Percentiles rank a stretch among this genome's conserved stretches.
Conservation (phyloP, 2,113 vertebrate species). For the Catharus minimus region DNA sequence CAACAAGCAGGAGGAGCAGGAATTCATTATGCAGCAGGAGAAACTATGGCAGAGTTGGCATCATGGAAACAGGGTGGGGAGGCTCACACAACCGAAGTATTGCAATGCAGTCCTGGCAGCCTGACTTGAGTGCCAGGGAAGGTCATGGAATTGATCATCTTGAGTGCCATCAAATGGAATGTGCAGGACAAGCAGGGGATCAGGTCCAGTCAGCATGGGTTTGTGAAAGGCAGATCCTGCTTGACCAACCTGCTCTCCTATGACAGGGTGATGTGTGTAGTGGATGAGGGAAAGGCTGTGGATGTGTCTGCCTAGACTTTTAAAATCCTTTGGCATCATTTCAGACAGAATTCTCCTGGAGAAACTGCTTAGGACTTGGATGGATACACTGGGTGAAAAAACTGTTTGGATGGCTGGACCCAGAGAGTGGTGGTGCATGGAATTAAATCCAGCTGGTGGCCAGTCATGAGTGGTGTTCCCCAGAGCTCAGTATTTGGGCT, state of each 20-base stretch:
- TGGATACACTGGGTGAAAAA: not conserved
- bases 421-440: not conserved
- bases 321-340: not conserved
- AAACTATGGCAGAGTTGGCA: not conserved
- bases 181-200: not conserved
- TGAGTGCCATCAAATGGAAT: not conserved
- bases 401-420: not conserved
- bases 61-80: not conserved
- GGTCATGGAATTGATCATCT: not conserved
- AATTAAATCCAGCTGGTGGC: not conserved
- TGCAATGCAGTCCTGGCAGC: not conserved
- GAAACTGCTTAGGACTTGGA: not conserved
- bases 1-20: not conserved
- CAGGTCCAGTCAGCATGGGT: not conserved
- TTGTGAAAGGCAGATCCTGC: not conserved
- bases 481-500: not conserved
- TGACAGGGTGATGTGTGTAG: not conserved
- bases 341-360: not conserved
- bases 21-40: not conserved
- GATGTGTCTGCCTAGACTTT: not conserved
- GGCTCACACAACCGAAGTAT: rapidly evolving
- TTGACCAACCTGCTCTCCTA: not conserved
- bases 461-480: not conserved
- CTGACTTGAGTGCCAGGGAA: not conserved
- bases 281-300: not conserved